These are phyloP conservation scores for Apostichopus leukothele DNA, from an alignment of 53 echinoderm and acorn worm genomes.

Conservation along the genomic window DNA sequence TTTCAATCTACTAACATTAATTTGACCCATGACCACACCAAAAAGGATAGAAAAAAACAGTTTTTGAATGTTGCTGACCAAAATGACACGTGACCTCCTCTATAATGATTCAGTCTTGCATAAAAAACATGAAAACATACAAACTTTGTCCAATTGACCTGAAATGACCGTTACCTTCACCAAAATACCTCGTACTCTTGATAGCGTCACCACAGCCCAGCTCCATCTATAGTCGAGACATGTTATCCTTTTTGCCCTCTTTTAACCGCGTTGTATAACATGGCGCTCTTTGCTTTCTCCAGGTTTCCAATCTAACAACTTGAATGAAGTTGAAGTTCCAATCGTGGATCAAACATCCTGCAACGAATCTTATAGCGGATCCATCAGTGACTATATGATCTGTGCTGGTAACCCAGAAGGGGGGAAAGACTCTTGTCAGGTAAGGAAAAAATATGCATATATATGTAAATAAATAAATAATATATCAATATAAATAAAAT, in stretches of 20 bases:
- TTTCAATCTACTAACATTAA: no score
- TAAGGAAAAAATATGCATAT: neutral
- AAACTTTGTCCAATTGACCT: no score
- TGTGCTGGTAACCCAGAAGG: conserved; percentile 61
- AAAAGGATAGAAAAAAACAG: neutral
- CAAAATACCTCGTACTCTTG: no score
- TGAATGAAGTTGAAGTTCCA: conserved; percentile 54
- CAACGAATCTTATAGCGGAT: conserved; percentile 51
- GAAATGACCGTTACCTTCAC: no score
- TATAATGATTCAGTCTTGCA: no score
- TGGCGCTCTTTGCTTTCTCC: neutral
- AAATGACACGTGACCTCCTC: neutral
- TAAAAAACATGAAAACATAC: no score
- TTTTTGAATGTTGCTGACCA: neutral
- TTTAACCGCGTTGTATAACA: no score
- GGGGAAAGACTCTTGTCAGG: conserved; percentile 67
- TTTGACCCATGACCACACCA: neutral
- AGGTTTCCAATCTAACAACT: conserved; percentile 45
- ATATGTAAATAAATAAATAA: neutral
- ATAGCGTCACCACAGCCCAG: no score
- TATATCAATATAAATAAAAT: no score
- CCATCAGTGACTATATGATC: conserved; percentile 69
- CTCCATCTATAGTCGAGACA: no score
- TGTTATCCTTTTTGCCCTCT: no score
- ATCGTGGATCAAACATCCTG: conserved; percentile 50